These are phyloP conservation scores for Helostoma temminkii DNA, from an alignment of 2,797 vertebrate genomes.

Conservation along the genomic window DNA sequence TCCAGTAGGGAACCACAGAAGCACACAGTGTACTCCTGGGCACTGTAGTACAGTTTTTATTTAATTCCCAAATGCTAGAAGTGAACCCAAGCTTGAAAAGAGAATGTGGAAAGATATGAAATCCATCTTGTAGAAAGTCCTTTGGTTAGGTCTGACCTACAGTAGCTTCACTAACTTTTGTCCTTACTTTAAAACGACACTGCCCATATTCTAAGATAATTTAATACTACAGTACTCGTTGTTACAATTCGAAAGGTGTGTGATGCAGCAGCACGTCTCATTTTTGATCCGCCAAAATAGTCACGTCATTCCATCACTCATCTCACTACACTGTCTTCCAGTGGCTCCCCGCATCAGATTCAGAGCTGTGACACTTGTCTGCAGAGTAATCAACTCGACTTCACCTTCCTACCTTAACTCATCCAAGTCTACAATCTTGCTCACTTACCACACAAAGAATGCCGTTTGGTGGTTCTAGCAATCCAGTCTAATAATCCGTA, in stretches of 20 bases:
- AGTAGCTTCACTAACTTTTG: not conserved
- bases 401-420: too few relatives aligned
- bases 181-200: not conserved
- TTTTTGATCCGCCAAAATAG: too few relatives aligned
- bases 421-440: too few relatives aligned
- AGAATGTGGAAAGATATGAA: not conserved
- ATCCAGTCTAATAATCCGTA: too few relatives aligned
- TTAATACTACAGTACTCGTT: not conserved
- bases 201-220: not conserved
- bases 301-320: too few relatives aligned
- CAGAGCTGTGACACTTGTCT: too few relatives aligned
- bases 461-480: too few relatives aligned
- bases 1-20: slow-evolving; percentile 28
- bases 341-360: too few relatives aligned
- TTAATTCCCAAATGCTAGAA: slow-evolving; percentile 14
- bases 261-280: not conserved
- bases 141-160: not conserved
- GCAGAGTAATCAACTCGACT: too few relatives aligned
- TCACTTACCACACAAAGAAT: too few relatives aligned
- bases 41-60: slow-evolving; percentile 16
- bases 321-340: too few relatives aligned
- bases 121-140: not conserved
- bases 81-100: slow-evolving; percentile 18
- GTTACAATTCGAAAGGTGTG: not conserved
- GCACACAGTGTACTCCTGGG: slow-evolving; percentile 34